Percentiles rank a stretch among this genome's conserved stretches.
Conservation (phyloP, 2,113 vertebrate species). For the Meleagris gallopavo region DNA sequence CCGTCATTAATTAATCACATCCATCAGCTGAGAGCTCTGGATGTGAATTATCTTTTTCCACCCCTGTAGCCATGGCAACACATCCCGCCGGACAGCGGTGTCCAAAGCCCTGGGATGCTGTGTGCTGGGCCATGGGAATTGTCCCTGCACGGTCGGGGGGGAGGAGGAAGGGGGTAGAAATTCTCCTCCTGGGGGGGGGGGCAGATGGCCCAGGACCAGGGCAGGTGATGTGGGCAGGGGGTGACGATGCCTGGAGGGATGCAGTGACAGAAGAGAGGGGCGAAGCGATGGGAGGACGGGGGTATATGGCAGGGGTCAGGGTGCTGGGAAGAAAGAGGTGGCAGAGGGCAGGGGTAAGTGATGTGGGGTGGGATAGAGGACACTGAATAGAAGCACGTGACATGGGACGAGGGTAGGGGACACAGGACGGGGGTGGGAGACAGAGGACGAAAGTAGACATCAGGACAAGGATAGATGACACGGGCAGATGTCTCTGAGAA, state of each 20-base stretch:
- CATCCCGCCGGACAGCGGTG: background rate
- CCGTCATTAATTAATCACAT: background rate
- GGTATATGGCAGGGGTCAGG: background rate
- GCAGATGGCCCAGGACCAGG: background rate
- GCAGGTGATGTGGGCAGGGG: background rate
- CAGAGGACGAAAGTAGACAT: background rate
- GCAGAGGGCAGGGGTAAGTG: background rate
- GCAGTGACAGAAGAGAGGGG: background rate
- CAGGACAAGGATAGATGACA: background rate
- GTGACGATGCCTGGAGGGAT: background rate
- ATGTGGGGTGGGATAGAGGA: background rate
- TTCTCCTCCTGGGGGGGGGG: background rate
- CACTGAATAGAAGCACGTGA: background rate
- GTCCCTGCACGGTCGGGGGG: background rate
- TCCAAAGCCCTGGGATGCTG: background rate
- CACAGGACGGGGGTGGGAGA: background rate
- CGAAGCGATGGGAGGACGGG: background rate
- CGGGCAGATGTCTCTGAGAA: too few relatives aligned
- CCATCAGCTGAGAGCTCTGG: background rate
- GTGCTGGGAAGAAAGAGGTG: background rate
- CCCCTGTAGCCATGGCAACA: slow-evolving; percentile 13
- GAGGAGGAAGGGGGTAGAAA: background rate
- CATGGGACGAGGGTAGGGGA: fast-evolving
- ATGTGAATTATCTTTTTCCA: background rate
- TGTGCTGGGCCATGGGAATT: slow-evolving; percentile 40